Base-by-base conservation (phyloP, 2,113 vertebrate species). In the Athene cunicularia region DNA sequence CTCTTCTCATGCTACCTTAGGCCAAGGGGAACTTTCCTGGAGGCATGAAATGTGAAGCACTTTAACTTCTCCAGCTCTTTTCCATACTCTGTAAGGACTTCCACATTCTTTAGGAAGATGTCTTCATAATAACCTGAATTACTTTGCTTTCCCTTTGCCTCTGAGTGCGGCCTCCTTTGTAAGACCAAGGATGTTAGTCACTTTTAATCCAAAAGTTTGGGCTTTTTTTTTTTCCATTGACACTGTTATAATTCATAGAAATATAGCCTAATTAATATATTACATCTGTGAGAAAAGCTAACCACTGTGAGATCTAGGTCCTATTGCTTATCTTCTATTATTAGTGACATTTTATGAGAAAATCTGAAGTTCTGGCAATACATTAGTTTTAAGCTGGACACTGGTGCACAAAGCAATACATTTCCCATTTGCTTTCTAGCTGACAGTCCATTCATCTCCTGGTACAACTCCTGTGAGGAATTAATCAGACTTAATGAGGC, bases 401-500 rank as follows among this genome's bases (percentile, higher is more conserved):
- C 41, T 74, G 37, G 10, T 53, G 41, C 55, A 86, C 59, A 91
- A 73, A 73, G 30, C 79, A 86, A 86, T 93, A 50, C 8, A 62
- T 94, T 91, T 80, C 50, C 64, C 37, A 59, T 88, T 94, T 91
- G 59, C 67, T 83, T 91, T 91, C 76, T n/a, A 50, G 14, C 58
- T 94, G 83, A 77, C 41, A 89, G 75, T 80, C 80, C 76, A 90
- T 88, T 95, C 41, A 55, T 77, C 63, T 94, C 53, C 59, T 71
- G 41, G 20, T 77, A 77, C 63, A 88, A 62, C 32, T 63, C 37
- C 67, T 91, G 41, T 50, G 63, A 92, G 80, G 52, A 92, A 95
- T 95, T 91, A 88, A 90, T 95, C 64, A 80, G 59, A 41, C 50
- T 86, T 88, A 94, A 93, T 45, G 59, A 88, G 75, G 27, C 14